Evolutionary conservation across 1,140 invertebrate species (phyloP).

Genomic region (Drosophila yakuba): DNA sequence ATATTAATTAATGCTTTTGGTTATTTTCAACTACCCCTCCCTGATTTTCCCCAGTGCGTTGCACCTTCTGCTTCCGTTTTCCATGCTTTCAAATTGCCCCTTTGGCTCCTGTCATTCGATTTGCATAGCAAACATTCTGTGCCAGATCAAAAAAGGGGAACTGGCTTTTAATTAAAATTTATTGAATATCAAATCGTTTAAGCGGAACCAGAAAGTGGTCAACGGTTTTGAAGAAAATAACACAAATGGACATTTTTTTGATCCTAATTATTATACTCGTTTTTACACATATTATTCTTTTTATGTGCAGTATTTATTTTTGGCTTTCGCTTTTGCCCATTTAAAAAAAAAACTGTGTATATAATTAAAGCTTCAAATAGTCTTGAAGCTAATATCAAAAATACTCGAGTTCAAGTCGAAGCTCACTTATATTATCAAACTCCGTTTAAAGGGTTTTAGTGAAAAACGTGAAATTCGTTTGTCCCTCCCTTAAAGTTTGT

Average conservation of each 20-base stretch:
- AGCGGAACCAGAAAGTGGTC: neutral
- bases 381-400: neutral
- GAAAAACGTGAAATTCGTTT: too few species aligned
- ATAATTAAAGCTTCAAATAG: too few species aligned
- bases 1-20: constrained; percentile 63
- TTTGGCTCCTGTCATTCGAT: constrained; percentile 67
- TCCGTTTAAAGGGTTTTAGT: too few species aligned
- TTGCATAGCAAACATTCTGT: constrained; percentile 70
- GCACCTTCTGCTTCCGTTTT: constrained; percentile 13
- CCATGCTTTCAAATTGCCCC: constrained; percentile 42
- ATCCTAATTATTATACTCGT: too few species aligned
- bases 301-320: too few species aligned
- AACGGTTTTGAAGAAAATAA: too few species aligned
- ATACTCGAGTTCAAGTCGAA: too few species aligned
- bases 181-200: constrained; percentile 46
- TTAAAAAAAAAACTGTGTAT: too few species aligned
- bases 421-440: too few species aligned
- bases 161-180: constrained; percentile 46
- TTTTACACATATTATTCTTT: too few species aligned
- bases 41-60: constrained; percentile 2
- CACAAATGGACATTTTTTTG: neutral
- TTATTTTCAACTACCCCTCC: constrained; percentile 6
- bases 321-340: too few species aligned
- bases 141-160: constrained; percentile 46
- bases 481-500: neutral